These are phyloP conservation scores for Plebejus melissa DNA, from an alignment of 2,888 invertebrate genomes.

Conservation along the genomic window DNA sequence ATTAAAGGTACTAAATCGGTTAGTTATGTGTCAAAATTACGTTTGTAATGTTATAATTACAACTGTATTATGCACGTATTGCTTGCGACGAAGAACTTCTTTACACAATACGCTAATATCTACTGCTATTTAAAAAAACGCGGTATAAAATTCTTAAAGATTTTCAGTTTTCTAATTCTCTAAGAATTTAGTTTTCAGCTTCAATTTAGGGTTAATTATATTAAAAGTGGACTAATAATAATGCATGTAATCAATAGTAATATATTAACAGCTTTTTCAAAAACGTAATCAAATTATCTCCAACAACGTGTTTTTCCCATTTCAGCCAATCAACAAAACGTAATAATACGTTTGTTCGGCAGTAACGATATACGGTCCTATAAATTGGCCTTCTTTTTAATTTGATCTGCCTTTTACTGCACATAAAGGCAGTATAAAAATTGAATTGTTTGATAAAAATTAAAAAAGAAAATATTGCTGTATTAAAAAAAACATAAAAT, in stretches of 20 bases:
- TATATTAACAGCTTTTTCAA: neutral
- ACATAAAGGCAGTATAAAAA: constrained; percentile 56
- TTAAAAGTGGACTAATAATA: too few species aligned
- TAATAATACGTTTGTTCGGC: constrained; percentile 12
- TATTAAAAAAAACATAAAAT: too few species aligned
- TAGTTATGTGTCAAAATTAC: constrained; percentile 11
- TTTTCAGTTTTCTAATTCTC: too few species aligned
- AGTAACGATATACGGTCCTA: constrained; percentile 21
- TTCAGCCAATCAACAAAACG: constrained; percentile 24
- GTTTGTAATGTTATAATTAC: neutral
- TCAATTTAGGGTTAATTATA: too few species aligned
- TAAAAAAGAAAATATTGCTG: neutral
- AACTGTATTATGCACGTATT: neutral
- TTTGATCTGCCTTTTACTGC: constrained; percentile 32
- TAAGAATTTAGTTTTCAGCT: too few species aligned
- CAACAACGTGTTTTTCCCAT: constrained; percentile 12
- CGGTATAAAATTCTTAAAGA: too few species aligned
- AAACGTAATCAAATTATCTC: constrained; percentile 8
- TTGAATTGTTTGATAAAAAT: constrained; percentile 32
- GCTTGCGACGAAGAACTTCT: neutral
- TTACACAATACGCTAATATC: neutral
- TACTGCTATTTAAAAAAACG: too few species aligned
- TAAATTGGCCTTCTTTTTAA: constrained; percentile 23
- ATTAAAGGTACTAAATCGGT: constrained; percentile 16
- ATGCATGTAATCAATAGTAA: neutral